A percentile compares a stretch with the other conserved stretches of the same genome.
phyloP scores from a whole-genome alignment of 2,113 vertebrate species.

The Paratilapia polleni region DNA sequence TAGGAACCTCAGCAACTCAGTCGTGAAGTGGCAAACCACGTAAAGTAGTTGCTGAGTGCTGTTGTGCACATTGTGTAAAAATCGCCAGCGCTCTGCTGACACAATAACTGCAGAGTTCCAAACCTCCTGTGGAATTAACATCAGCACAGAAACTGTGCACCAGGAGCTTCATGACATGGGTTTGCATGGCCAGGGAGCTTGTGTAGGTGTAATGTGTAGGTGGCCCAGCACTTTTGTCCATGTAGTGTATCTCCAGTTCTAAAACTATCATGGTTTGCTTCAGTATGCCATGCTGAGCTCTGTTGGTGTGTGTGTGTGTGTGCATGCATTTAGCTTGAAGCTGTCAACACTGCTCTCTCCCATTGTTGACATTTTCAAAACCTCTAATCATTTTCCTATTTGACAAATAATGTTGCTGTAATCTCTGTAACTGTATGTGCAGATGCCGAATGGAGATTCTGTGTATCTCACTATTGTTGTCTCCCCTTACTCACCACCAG shows the following conservation, averaged over 20 bases:
- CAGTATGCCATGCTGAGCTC: not conserved
- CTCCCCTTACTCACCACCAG: slow-evolving; percentile 84
- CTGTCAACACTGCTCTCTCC: not conserved
- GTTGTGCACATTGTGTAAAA: too few relatives aligned
- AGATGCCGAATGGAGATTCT: not conserved
- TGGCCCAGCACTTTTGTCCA: not conserved
- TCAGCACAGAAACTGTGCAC: not conserved
- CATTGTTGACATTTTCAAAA: not conserved
- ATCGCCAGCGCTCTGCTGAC: too few relatives aligned
- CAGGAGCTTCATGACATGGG: not conserved
- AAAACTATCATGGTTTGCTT: not conserved
- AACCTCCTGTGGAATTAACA: not conserved
- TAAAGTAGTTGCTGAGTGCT: too few relatives aligned
- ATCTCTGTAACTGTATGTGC: not conserved
- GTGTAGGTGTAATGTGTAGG: not conserved
- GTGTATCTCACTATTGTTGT: not conserved
- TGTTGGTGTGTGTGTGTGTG: not conserved
- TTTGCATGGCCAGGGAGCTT: not conserved
- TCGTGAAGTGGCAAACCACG: too few relatives aligned
- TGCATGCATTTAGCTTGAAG: not conserved
- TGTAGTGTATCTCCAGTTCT: not conserved
- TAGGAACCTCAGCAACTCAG: too few relatives aligned
- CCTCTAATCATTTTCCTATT: not conserved
- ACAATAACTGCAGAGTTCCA: too few relatives aligned
- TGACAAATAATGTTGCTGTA: not conserved